Evolutionary conservation across 2,113 vertebrate species (phyloP), one percentile per base, ranked within the genome.

Genomic region (Condylura cristata): DNA sequence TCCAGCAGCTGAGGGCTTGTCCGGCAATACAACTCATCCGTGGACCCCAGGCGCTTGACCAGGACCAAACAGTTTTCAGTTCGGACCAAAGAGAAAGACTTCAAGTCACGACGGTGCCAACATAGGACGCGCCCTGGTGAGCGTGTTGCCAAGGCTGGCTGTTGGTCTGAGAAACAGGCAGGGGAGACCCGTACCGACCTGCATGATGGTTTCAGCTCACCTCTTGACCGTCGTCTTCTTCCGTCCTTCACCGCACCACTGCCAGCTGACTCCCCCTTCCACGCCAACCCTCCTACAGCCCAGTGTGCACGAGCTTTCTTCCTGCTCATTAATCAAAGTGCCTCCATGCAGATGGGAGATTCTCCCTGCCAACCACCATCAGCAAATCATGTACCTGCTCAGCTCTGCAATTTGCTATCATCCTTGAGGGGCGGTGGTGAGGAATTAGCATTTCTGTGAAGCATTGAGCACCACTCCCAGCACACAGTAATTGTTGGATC

Each of bases 401-500:
- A 39, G 65, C 46, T 70, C 74, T 86, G 14, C 20, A 37, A 53
- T 51, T 92, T 86, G 44, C 75, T 48, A 63, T 51, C 91, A 75
- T 53, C 48, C 60, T 92, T 80, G 58, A 72, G 78, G 39, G 81
- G 12, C 60, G 39, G 22, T 12, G 81, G 65, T 20, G 46, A 87
- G 41, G 48, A 95, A 86, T 63, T 71, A 63, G 70, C 16, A 71
- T 63, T 94, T 60, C 74, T 17, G 24, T 22, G 81, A 71, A 56
- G 51, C 63, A 44, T 34, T 88, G 83, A 92, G 68, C 63, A 91
- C 16, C 48, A 41, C 26, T 79, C 44, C 86, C 44, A 68, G 70
- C 46, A 71, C 28, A 22, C 9, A 24, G 56, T 86, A 92, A 96
- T 81, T 71, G 71, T 28, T 65, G 83, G 80, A 82, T 76, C 84